These are phyloP conservation scores for Leptinotarsa juncta DNA, from an alignment of 2,888 invertebrate genomes.

Conservation along the genomic window DNA sequence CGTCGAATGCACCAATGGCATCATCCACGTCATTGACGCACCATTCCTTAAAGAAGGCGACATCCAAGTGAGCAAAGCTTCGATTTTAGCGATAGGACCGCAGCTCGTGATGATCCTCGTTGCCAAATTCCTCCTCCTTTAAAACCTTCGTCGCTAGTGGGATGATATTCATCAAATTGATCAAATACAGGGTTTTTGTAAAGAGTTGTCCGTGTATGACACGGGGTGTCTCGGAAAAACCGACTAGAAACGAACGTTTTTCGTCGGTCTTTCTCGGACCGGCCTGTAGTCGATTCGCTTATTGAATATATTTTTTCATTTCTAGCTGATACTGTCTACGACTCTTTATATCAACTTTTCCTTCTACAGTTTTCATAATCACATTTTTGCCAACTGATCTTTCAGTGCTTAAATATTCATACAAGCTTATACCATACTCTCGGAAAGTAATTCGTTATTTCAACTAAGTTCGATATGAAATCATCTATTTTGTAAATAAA, in stretches of 20 bases:
- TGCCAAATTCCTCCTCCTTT: constrained; percentile 56
- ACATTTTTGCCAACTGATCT: background rate
- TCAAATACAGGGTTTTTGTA: constrained; percentile 39
- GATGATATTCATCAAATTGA: constrained; percentile 22
- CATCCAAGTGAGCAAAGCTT: constrained; percentile 74
- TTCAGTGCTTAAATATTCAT: background rate
- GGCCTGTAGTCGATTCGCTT: background rate
- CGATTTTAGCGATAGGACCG: constrained; percentile 55
- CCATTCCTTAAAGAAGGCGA: constrained; percentile 88
- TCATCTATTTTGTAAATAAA: constrained; percentile 4
- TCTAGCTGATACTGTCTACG: background rate
- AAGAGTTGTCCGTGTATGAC: constrained; percentile 25
- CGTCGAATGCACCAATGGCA: constrained; percentile 95
- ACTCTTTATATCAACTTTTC: constrained; percentile 23
- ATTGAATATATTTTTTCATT: constrained; percentile 5
- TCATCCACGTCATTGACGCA: constrained; percentile 92
- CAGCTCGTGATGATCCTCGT: constrained; percentile 63
- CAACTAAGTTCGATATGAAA: background rate
- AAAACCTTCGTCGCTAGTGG: constrained; percentile 40
- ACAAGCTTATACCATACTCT: background rate
- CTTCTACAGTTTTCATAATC: constrained; percentile 10
- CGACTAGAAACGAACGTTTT: background rate
- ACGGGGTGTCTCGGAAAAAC: constrained; percentile 8
- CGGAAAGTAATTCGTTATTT: background rate
- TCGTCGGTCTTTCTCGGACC: background rate